A percentile compares a stretch with the other conserved stretches of the same genome.
These are phyloP conservation scores for Rhineura floridana DNA, from an alignment of 2,113 vertebrate species.

Conservation along the genomic window DNA sequence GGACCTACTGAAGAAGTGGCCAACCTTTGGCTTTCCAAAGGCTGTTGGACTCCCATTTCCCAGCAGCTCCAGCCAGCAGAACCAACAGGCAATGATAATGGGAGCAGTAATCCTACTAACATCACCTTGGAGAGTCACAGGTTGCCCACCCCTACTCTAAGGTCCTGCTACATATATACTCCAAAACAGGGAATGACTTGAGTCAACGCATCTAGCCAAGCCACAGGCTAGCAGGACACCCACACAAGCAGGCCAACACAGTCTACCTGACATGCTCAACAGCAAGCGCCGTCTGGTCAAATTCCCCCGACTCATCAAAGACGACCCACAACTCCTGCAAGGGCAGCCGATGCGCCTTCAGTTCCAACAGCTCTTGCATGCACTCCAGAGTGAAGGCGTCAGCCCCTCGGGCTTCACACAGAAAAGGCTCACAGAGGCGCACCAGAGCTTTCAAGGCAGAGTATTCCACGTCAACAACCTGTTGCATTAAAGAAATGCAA, in stretches of 20 bases:
- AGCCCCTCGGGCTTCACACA: constrained; percentile 80
- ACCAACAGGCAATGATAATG: no score
- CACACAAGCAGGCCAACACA: neutral
- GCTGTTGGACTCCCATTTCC: no score
- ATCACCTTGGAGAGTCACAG: no score
- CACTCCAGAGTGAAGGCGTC: constrained; percentile 81
- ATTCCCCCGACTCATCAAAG: constrained; percentile 86
- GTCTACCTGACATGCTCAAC: constrained; percentile 92
- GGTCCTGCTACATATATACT: no score
- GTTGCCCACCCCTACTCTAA: no score
- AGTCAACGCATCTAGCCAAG: no score
- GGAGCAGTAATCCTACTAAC: no score
- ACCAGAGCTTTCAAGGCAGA: constrained; percentile 82
- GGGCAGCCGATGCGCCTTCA: constrained; percentile 80
- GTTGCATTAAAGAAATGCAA: constrained; percentile 13
- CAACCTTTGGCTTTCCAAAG: no score
- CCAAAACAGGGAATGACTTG: no score
- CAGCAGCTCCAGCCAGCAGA: no score
- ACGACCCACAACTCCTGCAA: constrained; percentile 89
- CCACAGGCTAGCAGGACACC: neutral
- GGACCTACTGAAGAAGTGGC: no score
- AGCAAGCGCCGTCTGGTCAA: constrained; percentile 90
- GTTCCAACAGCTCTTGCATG: constrained; percentile 81
- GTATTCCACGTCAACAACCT: constrained; percentile 86
- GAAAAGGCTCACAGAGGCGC: constrained; percentile 79